phyloP scores from a whole-genome alignment of 2,113 vertebrate genomes.

The Orientallactaga bullata region DNA sequence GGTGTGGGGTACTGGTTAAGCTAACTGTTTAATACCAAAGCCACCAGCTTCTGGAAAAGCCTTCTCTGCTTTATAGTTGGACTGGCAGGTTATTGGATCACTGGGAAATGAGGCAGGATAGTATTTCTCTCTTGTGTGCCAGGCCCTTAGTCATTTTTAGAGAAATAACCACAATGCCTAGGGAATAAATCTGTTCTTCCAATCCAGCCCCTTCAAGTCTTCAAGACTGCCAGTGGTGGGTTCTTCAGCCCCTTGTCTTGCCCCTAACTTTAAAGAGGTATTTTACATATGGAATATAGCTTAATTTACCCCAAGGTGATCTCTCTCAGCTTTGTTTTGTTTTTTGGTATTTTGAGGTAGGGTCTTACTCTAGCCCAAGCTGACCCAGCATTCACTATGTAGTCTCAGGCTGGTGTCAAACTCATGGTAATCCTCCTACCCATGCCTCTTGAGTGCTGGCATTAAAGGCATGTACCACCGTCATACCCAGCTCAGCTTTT shows the following conservation, averaged over 20 bases:
- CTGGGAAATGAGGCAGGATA: background rate
- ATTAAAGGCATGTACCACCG: too few species aligned
- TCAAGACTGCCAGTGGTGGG: background rate
- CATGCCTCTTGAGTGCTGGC: too few species aligned
- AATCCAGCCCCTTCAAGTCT: background rate
- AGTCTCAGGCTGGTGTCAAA: too few species aligned
- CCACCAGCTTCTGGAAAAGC: background rate
- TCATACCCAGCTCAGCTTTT: too few species aligned
- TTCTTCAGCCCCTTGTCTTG: background rate
- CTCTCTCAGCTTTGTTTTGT: background rate
- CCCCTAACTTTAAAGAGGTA: background rate
- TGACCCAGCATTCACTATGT: too few species aligned
- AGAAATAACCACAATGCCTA: background rate
- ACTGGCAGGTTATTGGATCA: background rate
- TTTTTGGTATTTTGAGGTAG: too few species aligned
- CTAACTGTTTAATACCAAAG: background rate
- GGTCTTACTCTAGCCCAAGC: too few species aligned
- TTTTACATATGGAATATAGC: background rate
- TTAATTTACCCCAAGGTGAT: background rate
- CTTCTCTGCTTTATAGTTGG: background rate
- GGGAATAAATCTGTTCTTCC: background rate
- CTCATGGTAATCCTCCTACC: too few species aligned
- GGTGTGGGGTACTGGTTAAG: background rate
- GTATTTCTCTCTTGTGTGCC: background rate
- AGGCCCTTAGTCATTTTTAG: background rate